A percentile compares a stretch with the other conserved stretches of the same genome.
These are phyloP conservation scores for Callimorpha dominula DNA, from an alignment of 2,888 invertebrate species.

Conservation along the genomic window DNA sequence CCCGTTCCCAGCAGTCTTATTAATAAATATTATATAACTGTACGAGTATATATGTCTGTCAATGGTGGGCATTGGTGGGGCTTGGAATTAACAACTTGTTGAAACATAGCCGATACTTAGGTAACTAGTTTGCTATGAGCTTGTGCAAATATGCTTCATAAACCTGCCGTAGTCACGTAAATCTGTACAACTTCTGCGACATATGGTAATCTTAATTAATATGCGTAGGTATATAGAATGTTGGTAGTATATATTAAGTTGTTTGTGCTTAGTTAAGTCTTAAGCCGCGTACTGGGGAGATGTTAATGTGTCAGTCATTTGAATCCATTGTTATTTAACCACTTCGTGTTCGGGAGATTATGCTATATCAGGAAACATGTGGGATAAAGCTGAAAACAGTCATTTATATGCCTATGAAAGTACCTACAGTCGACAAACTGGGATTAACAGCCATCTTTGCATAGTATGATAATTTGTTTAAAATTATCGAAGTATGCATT, in stretches of 20 bases:
- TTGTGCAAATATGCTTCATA: slow-evolving; percentile 2
- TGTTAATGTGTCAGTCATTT: slow-evolving; percentile 50
- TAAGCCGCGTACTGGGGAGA: slow-evolving; percentile 24
- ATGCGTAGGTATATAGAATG: not conserved
- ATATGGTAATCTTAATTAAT: not conserved
- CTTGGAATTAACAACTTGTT: not conserved
- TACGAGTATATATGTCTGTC: not conserved
- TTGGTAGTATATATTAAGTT: slow-evolving; percentile 8
- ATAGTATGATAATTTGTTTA: not conserved
- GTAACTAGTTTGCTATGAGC: not conserved
- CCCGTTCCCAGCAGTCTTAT: not conserved
- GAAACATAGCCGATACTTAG: not conserved
- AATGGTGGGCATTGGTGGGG: not conserved
- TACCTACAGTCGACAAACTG: not conserved
- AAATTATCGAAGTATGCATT: not conserved
- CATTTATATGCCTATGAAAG: not conserved
- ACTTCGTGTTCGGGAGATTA: slow-evolving; percentile 58
- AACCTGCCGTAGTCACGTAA: not conserved
- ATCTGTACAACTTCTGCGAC: not conserved
- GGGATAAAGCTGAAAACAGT: slow-evolving; percentile 50
- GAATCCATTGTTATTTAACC: slow-evolving; percentile 61
- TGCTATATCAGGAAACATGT: slow-evolving; percentile 64
- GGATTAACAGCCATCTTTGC: not conserved
- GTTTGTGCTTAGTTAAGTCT: slow-evolving; percentile 14
- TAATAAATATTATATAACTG: not conserved